Base-by-base conservation (phyloP, 1,140 invertebrate species). In the Rhyacophila brunnea region DNA sequence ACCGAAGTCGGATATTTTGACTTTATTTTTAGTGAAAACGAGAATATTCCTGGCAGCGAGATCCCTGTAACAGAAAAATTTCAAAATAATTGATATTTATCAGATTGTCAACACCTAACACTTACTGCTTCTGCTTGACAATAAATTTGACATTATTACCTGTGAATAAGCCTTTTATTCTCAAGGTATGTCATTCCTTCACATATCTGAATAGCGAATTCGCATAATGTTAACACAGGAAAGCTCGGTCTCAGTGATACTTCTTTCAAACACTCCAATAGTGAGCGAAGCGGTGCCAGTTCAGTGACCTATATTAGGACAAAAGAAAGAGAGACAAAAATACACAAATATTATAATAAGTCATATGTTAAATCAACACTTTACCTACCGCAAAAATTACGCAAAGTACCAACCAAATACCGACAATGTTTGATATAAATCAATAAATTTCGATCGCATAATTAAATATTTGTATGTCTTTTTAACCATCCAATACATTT, bases 1-100 rank as follows among this genome's bases (percentile, higher is more conserved):
- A 2, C 96, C 96, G 75, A 99, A 98, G 75, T 99, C 96, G 6
- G 95, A 98, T 34, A 99, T 98, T 81, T 99, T 99, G 0, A 99
- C 94, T 79, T 92, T 94, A 69, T 94, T 91, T 73, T 96, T 96
- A 43, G 89, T 92, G 74, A 97, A 98, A 0, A 98, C 95, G 46
- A 98, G 80, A 65, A 98, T 96, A 78, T 98, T 98, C 56, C 96
- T 82, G 9, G 95, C 94, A 14, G 95, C 95, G 62, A 98, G 81
- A 74, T 98, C 95, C 69, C 93, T 88, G 74, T 40, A 81, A 80
- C 59, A 69, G 44, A 50, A 60, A 64, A 64, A 13, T 43, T 45
- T 63, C 62, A 43, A n/a, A n/a, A n/a, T n/a, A n/a, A n/a, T n/a
- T n/a, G n/a, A n/a, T n/a, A n/a, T n/a, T n/a, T n/a, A n/a, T n/a